phyloP scores from a whole-genome alignment of 2,113 vertebrate species.

The Halichoerus grypus region DNA sequence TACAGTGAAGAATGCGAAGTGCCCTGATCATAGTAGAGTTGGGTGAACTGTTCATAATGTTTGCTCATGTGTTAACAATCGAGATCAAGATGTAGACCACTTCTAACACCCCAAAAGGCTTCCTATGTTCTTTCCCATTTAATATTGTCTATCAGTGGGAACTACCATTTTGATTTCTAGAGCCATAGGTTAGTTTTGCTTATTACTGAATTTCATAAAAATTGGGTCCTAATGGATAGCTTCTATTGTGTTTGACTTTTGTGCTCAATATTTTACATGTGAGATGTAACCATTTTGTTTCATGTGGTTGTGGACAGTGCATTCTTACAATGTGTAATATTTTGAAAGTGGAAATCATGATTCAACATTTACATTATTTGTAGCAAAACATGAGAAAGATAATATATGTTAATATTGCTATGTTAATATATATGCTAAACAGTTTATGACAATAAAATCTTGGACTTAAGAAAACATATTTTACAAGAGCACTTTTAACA shows the following conservation, averaged over 20 bases:
- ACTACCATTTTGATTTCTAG: not conserved
- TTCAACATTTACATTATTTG: conserved; percentile 6
- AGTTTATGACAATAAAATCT: not conserved
- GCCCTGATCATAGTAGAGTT: not conserved
- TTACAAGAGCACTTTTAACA: not conserved
- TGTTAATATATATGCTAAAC: not conserved
- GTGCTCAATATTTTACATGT: not conserved
- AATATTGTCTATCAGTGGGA: not conserved
- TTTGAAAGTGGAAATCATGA: not conserved
- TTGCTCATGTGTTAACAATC: not conserved
- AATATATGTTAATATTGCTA: not conserved
- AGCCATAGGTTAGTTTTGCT: not conserved
- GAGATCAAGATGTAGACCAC: not conserved
- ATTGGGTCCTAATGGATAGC: too few species aligned
- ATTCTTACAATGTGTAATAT: not conserved
- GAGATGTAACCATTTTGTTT: not conserved
- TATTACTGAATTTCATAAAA: not conserved
- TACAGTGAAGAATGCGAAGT: not conserved
- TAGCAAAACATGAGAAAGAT: not conserved
- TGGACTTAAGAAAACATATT: not conserved
- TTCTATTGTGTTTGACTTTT: not conserved
- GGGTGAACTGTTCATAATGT: not conserved
- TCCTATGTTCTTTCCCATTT: not conserved
- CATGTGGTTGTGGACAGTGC: not conserved
- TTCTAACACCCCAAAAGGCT: not conserved